Evolutionary conservation across 2,797 vertebrate genomes (phyloP), one percentile per base, ranked within the genome.

Genomic region (Catamblyrhynchus diadema): DNA sequence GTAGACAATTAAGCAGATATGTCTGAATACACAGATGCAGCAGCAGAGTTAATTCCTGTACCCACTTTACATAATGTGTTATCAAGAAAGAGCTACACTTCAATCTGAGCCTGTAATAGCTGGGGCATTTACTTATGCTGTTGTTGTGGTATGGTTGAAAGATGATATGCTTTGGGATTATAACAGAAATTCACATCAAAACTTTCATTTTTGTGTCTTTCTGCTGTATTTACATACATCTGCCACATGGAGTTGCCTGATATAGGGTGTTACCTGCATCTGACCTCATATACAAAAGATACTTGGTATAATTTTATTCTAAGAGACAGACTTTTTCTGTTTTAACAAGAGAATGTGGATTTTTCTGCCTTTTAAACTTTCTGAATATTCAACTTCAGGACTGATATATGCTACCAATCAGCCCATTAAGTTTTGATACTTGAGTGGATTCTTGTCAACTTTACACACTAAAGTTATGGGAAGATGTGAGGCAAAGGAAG

Each of bases 321-420:
- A 28, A 39, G 96, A 95, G 12, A 64, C 77, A 91, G 84, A 22
- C 19, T 90, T 95, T 85, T 78, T 64, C 53, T 88, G 62, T 92
- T 97, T 92, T 96, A 95, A 95, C 71, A 86, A 57, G 74, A 77
- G 69, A 84, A 88, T 59, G 53, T 92, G 88, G 67, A 39, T 23
- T 95, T 97, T 98, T 95, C 90, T 93, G 72, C 82, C 78, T 91
- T 88, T 84, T 85, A 73, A 87, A 72, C 33, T 95, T 93, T 95
- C 66, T 66, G 70, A 92, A 96, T 82, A 86, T 45, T 86, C 5
- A 25, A 56, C 72, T 91, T 95, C 83, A 96, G 92, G 94, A 93
- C 85, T 88, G 57, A 88, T 81, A 71, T 23, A 37, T 47, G 62
- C 87, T 94, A 65, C 81, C 51, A 84, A 27, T 86, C 87, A 93